Evolutionary conservation across 2,888 invertebrate species (phyloP).

Genomic region (Agrochola circellaris): DNA sequence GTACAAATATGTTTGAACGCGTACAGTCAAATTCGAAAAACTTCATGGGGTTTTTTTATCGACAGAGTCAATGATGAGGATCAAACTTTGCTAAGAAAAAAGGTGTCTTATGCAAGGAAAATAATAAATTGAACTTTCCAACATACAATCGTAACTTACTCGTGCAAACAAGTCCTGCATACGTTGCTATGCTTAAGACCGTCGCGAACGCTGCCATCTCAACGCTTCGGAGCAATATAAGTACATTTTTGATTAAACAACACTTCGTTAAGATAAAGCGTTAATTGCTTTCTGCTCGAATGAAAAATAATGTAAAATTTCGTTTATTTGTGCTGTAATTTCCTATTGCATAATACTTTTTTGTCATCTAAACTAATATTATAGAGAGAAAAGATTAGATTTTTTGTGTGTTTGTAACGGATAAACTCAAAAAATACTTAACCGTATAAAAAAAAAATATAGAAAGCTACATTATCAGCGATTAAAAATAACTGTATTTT

Average conservation of each 20-base stretch:
- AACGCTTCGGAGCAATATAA: constrained; percentile 37
- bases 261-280: constrained; percentile 52
- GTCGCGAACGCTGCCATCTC: constrained; percentile 49
- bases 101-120: not conserved
- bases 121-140: not conserved
- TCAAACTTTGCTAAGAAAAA: not conserved
- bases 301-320: constrained; percentile 50
- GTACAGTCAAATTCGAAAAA: not conserved
- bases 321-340: constrained; percentile 31
- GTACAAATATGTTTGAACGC: not conserved
- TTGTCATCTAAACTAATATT: not conserved
- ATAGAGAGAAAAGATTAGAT: too few species aligned
- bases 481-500: too few species aligned
- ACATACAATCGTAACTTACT: constrained; percentile 39
- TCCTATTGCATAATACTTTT: constrained; percentile 10
- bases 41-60: not conserved
- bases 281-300: constrained; percentile 57
- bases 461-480: too few species aligned
- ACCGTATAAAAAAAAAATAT: too few species aligned
- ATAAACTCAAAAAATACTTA: too few species aligned
- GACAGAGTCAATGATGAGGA: not conserved
- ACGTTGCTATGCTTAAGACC: constrained; percentile 12
- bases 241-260: constrained; percentile 15
- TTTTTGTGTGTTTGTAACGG: too few species aligned
- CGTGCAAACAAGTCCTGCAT: constrained; percentile 15